Percentiles rank a stretch among this genome's conserved stretches.
Conservation (phyloP, 2,888 invertebrate genomes). For the Lasioglossum morio region DNA sequence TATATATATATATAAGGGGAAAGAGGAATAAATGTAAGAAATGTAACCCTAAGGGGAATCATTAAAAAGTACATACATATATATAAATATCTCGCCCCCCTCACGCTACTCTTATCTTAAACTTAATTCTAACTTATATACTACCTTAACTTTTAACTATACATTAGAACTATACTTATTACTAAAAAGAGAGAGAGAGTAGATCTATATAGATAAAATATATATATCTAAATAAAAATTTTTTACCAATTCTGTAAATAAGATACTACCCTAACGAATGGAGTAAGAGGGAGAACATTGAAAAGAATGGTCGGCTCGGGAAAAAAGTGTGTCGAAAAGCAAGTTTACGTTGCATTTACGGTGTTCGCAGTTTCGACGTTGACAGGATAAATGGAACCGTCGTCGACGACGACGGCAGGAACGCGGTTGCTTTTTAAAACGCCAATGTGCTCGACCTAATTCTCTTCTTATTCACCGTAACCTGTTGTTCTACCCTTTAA, state of each 20-base stretch:
- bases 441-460: slow-evolving; percentile 53
- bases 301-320: neutral
- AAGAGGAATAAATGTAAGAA: no score
- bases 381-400: slow-evolving; percentile 24
- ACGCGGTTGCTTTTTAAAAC: slow-evolving; percentile 33
- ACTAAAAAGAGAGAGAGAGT: no score
- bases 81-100: no score
- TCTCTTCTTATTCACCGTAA: slow-evolving; percentile 43
- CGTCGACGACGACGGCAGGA: slow-evolving; percentile 21
- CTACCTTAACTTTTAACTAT: no score
- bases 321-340: slow-evolving; percentile 27
- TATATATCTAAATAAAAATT: no score
- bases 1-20: no score
- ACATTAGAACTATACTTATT: no score
- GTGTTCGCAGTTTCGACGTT: neutral
- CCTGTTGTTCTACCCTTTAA: slow-evolving; percentile 43
- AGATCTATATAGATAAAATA: no score
- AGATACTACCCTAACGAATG: neutral
- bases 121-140: no score
- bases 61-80: no score
- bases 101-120: no score
- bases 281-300: neutral
- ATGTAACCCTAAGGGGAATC: no score
- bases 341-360: slow-evolving; percentile 15
- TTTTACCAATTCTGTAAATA: neutral